Conservation (phyloP, 2,797 vertebrate genomes). For the Phyllotis vaccarum region DNA sequence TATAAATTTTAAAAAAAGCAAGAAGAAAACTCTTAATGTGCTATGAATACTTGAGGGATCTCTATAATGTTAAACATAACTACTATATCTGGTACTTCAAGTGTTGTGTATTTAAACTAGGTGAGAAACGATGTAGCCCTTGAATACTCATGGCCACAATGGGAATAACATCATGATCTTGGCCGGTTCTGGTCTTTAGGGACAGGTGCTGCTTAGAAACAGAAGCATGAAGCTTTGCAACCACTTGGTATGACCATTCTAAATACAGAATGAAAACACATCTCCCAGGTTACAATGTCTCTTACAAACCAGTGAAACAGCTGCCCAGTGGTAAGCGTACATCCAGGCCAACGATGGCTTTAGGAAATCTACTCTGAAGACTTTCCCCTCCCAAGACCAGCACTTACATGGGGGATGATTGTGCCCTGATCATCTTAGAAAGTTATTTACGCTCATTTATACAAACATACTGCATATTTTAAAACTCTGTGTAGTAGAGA, state of each 20-base stretch:
- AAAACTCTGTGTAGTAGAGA: background rate
- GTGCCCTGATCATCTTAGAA: background rate
- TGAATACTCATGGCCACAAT: background rate
- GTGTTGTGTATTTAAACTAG: background rate
- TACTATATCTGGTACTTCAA: background rate
- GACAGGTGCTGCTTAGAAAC: constrained; percentile 60
- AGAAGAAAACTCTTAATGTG: background rate
- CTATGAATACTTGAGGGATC: background rate
- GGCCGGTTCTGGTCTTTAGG: constrained; percentile 3
- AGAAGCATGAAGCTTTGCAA: background rate
- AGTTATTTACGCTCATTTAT: background rate
- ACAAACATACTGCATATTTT: background rate
- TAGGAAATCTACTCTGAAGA: background rate
- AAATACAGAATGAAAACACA: background rate
- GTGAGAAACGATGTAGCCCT: background rate
- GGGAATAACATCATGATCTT: constrained; percentile 56
- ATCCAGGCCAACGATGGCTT: background rate
- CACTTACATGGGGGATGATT: background rate
- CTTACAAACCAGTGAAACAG: constrained; percentile 7
- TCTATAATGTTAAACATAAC: background rate
- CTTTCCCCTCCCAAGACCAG: background rate
- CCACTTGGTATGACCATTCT: constrained; percentile 68
- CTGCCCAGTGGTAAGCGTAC: background rate
- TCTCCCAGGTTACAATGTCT: background rate
- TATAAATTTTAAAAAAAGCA: constrained; percentile 5